Conservation (phyloP, 23 tunicate genomes). For the Styela clava region DNA sequence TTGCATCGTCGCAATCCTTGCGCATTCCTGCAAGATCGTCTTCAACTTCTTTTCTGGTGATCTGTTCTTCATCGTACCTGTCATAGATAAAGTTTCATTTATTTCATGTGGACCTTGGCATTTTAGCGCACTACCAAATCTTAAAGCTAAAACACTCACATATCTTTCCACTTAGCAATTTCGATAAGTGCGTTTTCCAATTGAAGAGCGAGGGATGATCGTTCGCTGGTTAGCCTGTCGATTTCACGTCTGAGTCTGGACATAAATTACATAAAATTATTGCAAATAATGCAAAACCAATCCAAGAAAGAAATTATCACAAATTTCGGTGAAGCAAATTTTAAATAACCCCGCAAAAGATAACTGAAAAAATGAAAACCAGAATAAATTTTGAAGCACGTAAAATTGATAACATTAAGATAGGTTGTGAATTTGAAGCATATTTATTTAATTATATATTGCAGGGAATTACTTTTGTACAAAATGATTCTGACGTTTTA, state of each 20-base stretch:
- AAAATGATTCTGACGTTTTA: too few relatives aligned
- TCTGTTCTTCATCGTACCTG: conserved; percentile 77
- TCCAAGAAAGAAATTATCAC: not conserved
- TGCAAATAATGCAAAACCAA: not conserved
- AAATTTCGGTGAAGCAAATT: too few relatives aligned
- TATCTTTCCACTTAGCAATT: conserved; percentile 73
- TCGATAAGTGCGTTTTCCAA: conserved; percentile 77
- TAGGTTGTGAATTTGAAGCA: too few relatives aligned
- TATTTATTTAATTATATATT: too few relatives aligned
- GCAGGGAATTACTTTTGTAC: too few relatives aligned
- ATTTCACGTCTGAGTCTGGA: conserved; percentile 81
- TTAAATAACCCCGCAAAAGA: too few relatives aligned
- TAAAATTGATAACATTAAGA: too few relatives aligned
- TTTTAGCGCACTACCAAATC: not conserved
- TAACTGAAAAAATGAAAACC: too few relatives aligned
- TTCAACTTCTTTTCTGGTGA: conserved; percentile 72
- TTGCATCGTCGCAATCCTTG: conserved; percentile 99
- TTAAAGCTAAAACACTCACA: conserved; percentile 33
- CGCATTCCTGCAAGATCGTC: conserved; percentile 80
- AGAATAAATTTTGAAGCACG: too few relatives aligned
- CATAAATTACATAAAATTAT: too few relatives aligned
- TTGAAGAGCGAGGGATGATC: conserved; percentile 64
- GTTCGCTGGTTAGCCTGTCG: conserved; percentile 57
- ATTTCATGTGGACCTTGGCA: not conserved
- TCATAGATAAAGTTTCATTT: not conserved